Base-by-base conservation (phyloP, 2,113 vertebrate species). In the Brachirus orientalis region DNA sequence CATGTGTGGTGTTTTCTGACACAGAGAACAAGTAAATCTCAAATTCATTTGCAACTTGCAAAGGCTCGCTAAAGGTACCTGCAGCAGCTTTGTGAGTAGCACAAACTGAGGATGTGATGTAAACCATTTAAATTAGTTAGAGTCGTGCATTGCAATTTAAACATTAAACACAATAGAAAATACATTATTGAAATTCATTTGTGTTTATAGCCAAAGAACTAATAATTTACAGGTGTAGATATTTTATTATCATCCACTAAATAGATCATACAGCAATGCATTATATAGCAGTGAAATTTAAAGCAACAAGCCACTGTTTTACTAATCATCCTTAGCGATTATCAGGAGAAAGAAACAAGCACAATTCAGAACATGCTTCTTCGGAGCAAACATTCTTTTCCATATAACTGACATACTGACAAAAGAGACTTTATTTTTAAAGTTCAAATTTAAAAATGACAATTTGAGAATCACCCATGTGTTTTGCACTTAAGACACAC, bases 391-490 rank as follows among this genome's bases (percentile, higher is more conserved):
- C 22, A 8, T 1, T 3, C 40, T 14, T 51, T 51, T 48, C 10
- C 13, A 33, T 14, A 17, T n/a, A n/a, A n/a, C n/a, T n/a, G n/a
- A n/a, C n/a, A n/a, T n/a, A n/a, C n/a, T n/a, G n/a, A n/a, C n/a
- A n/a, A n/a, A n/a, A n/a, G n/a, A n/a, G n/a, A n/a, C n/a, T n/a
- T n/a, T n/a, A n/a, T n/a, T n/a, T n/a, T n/a, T n/a, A n/a, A 37
- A 28, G 5, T 55, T 8, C 7, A 46, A 72, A 69, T 33, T 9
- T 70, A 1, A 12, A 43, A 63, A 74, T 43, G 28, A 63, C 54
- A 12, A n/a, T 9, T 38, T 53, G 33, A 62, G 40, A 37, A 58
- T 36, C 7, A 46, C 19, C 17, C 8, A n/a, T n/a, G n/a, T n/a
- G n/a, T n/a, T n/a, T n/a, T n/a, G n/a, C 37, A 51, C 36, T 71